Percentiles rank a stretch among this genome's conserved stretches.
phyloP scores from a whole-genome alignment of 2,113 vertebrate genomes.

The Saguinus imperator region DNA sequence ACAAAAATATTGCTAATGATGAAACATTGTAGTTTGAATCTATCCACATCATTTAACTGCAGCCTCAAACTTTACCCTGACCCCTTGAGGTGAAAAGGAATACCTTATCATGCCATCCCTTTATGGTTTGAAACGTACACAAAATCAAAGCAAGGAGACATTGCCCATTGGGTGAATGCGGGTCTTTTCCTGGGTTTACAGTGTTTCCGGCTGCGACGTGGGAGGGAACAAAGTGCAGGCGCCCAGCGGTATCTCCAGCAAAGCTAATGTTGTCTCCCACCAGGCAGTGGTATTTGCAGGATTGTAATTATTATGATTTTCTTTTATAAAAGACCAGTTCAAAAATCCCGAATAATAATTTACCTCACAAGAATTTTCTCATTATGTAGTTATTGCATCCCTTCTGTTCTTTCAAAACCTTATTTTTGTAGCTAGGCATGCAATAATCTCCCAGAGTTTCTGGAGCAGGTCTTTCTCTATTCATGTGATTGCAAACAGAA shows the following conservation, averaged over 20 bases:
- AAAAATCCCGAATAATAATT: constrained; percentile 80
- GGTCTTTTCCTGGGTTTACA: not conserved
- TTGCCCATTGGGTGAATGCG: accelerated
- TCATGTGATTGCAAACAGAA: constrained; percentile 81
- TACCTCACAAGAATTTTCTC: constrained; percentile 79
- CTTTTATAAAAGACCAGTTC: constrained; percentile 69
- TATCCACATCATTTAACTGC: not conserved
- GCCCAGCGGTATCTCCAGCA: not conserved
- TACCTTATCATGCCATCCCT: not conserved
- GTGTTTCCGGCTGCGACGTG: not conserved
- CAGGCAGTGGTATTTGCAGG: constrained; percentile 38
- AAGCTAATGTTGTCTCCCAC: constrained; percentile 18
- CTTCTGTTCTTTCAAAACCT: constrained; percentile 70
- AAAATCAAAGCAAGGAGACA: not conserved
- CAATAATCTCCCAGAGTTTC: constrained; percentile 81
- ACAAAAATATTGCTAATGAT: not conserved
- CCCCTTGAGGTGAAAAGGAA: not conserved
- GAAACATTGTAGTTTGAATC: not conserved
- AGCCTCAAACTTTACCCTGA: not conserved
- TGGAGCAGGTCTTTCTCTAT: constrained; percentile 75
- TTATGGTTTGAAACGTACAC: accelerated
- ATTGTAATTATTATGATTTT: constrained; percentile 67
- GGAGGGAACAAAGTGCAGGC: not conserved
- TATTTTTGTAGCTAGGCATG: constrained; percentile 74
- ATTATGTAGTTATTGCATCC: constrained; percentile 74